phyloP scores from a whole-genome alignment of 1,140 invertebrate genomes.

The Druon quercuslanigerum region DNA sequence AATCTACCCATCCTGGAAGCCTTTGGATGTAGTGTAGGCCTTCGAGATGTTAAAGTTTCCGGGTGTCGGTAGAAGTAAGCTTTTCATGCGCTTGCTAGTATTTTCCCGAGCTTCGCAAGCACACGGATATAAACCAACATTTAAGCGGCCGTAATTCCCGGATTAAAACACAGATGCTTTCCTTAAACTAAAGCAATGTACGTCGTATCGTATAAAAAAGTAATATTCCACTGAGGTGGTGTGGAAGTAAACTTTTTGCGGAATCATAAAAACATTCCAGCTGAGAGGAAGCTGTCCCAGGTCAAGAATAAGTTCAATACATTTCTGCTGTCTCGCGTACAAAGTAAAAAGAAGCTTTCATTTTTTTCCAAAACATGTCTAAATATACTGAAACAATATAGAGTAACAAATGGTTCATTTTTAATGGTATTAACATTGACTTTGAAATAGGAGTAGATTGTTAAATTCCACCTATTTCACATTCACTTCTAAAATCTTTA shows the following conservation, averaged over 20 bases:
- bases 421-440: too few relatives aligned
- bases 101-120: slow-evolving; percentile 64
- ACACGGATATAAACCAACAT: slow-evolving; percentile 57
- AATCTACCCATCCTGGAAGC: slow-evolving; percentile 59
- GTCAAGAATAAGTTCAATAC: neutral
- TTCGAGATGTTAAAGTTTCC: slow-evolving; percentile 34
- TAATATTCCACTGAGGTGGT: slow-evolving; percentile 52
- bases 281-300: slow-evolving; percentile 7
- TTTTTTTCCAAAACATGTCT: too few relatives aligned
- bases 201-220: slow-evolving; percentile 43
- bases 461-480: too few relatives aligned
- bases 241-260: slow-evolving; percentile 5
- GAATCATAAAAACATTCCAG: slow-evolving; percentile 3
- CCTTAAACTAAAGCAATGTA: slow-evolving; percentile 14
- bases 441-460: too few relatives aligned
- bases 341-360: neutral
- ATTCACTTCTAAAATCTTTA: too few relatives aligned
- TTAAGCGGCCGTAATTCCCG: slow-evolving; percentile 52
- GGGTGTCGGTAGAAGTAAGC: slow-evolving; percentile 34
- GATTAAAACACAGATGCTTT: slow-evolving; percentile 54
- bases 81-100: slow-evolving; percentile 47
- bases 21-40: slow-evolving; percentile 46
- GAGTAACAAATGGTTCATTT: neutral
- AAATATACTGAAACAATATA: neutral
- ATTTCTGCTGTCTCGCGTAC: neutral